These are phyloP conservation scores for Enteromius viviparus DNA, from an alignment of 2,797 vertebrate genomes.

Conservation along the genomic window DNA sequence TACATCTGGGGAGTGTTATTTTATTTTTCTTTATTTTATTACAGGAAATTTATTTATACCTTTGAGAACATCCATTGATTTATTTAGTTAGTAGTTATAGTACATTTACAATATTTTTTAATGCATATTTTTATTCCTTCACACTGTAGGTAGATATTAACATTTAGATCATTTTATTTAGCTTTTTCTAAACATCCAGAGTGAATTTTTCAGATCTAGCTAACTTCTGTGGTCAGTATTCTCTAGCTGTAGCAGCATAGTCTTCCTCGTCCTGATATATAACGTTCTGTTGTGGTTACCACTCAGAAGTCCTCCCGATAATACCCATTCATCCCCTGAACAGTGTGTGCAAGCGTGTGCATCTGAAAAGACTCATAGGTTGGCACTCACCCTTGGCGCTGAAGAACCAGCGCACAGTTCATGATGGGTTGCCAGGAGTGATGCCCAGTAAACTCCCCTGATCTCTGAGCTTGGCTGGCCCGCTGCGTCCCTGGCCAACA, in stretches of 20 bases:
- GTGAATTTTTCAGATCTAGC: neutral
- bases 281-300: constrained; percentile 9
- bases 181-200: neutral
- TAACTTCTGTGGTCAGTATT: neutral
- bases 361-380: constrained; percentile 40
- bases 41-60: neutral
- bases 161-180: neutral
- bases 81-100: neutral
- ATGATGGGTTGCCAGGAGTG: constrained; percentile 29
- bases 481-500: constrained; percentile 10
- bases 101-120: neutral
- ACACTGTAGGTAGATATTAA: neutral
- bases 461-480: constrained; percentile 35
- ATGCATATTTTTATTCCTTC: neutral
- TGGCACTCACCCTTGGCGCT: constrained; percentile 44
- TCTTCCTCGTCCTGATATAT: neutral
- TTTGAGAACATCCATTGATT: neutral
- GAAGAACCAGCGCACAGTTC: constrained; percentile 5
- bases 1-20: too few species aligned
- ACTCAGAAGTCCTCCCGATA: neutral
- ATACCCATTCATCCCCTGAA: constrained; percentile 1
- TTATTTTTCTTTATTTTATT: neutral
- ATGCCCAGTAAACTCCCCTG: constrained; percentile 40
- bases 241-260: neutral
- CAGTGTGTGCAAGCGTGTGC: neutral